A percentile compares a stretch with the other conserved stretches of the same genome.
These are phyloP conservation scores for Nyctalus aviator DNA, from an alignment of 2,797 vertebrate species.

Conservation along the genomic window DNA sequence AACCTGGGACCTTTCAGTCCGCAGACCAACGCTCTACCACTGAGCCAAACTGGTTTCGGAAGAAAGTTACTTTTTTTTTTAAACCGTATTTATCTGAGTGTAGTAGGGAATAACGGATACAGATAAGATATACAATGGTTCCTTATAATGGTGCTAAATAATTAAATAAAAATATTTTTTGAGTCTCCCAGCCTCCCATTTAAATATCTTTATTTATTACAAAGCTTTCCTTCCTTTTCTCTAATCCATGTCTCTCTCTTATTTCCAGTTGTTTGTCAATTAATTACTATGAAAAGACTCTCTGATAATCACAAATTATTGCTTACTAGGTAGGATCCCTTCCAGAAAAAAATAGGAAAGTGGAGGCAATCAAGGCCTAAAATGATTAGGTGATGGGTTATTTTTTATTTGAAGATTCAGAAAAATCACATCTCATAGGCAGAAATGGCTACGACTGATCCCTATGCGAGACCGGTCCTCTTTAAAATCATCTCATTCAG, in stretches of 20 bases:
- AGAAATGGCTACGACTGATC: conserved; percentile 8
- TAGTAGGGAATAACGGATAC: background rate
- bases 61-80: background rate
- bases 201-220: conserved; percentile 21
- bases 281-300: background rate
- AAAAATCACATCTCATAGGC: background rate
- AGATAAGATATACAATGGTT: background rate
- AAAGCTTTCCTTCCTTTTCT: background rate
- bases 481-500: background rate
- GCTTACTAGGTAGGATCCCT: background rate
- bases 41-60: too few species aligned
- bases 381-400: background rate
- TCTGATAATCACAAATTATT: conserved; percentile 9
- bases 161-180: background rate
- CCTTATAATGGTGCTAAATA: background rate
- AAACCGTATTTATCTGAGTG: background rate
- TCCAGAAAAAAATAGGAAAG: background rate
- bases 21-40: too few species aligned
- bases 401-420: background rate
- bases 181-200: background rate
- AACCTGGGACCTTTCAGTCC: too few species aligned
- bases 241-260: background rate
- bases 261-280: background rate
- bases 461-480: background rate
- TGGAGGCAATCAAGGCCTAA: background rate